Base-by-base conservation (phyloP, 2,888 invertebrate species). In the Eilema griseolum region DNA sequence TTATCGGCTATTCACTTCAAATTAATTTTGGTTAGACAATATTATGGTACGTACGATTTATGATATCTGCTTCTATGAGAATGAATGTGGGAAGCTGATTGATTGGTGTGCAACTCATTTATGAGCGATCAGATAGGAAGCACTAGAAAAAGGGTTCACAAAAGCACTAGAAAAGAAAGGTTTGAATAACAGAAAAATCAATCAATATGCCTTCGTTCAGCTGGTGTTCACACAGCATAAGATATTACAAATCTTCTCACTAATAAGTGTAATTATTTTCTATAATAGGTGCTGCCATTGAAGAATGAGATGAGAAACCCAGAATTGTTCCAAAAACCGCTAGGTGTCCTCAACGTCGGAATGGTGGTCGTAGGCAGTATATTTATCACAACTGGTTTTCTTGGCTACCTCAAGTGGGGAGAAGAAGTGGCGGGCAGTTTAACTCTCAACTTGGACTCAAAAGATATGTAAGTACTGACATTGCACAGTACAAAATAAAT, bases 301-400 rank as follows among this genome's bases (percentile, higher is more conserved):
- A 98, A 99, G 92, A 98, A 98, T 88, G 97, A 98, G 88, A 99
- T 99, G 99, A 96, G 96, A 77, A 96, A 96, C 23, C 98, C 98
- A 0, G 95, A 96, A 70, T 95, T 96, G 78, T 99, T 99, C 92
- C 97, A 97, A 81, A 97, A 96, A 74, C 96, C 97, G 8, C 89
- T 97, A 12, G 99, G 99, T 2, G 98, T 99, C 1, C 93, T 99
- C 28, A 99, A 99, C 89, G 96, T 98, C 2, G 98, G 98, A 66
- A 99, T 99, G 98, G 93, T 96, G 3, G 93, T 97, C 20, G 98
- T 99, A 0, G 97, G 97, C 0, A 86, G 95, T 65, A 96, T 99
- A 84, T 98, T 99, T 89, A 96, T 98, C 59, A 94, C 96, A 1
- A 96, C 98, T 74, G 99, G 99, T 46, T 98, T 98, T 90, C 96